These are phyloP conservation scores for Meiosimyza decipiens DNA, from an alignment of 2,888 invertebrate genomes.

Conservation along the genomic window DNA sequence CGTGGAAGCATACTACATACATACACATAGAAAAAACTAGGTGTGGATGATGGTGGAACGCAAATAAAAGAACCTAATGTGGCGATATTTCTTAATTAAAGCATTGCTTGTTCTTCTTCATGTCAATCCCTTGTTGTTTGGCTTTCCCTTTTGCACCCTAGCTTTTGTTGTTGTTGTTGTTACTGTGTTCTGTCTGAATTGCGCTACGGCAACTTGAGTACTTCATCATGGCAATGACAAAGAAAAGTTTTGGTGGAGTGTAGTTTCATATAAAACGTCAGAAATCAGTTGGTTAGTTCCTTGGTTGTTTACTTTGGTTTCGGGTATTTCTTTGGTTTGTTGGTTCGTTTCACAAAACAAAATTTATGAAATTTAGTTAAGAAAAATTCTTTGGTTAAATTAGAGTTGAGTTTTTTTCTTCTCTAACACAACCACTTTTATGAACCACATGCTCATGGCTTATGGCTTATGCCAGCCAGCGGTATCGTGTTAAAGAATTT, in stretches of 20 bases:
- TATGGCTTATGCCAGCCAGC: not conserved
- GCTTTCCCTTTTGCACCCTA: not conserved
- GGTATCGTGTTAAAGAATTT: not conserved
- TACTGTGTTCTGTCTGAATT: not conserved
- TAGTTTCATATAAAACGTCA: too few species aligned
- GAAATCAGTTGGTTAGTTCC: too few species aligned
- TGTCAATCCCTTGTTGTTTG: conserved; percentile 16
- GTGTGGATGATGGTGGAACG: not conserved
- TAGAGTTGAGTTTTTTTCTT: too few species aligned
- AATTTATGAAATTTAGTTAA: conserved; percentile 8
- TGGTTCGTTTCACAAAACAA: not conserved
- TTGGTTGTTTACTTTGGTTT: not conserved
- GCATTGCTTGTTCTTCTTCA: conserved; percentile 25
- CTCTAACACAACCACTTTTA: too few species aligned
- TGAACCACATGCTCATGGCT: too few species aligned
- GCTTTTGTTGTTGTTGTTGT: conserved; percentile 9
- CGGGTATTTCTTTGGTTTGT: not conserved
- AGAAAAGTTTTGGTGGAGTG: not conserved
- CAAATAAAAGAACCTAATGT: conserved; percentile 35
- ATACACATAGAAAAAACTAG: not conserved
- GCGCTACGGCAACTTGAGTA: not conserved
- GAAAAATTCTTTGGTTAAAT: conserved; percentile 2
- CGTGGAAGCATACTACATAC: not conserved
- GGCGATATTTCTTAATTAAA: conserved; percentile 42
- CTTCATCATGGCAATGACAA: conserved; percentile 13